phyloP scores from a whole-genome alignment of 2,888 invertebrate genomes.

The Coleophora flavipennella region DNA sequence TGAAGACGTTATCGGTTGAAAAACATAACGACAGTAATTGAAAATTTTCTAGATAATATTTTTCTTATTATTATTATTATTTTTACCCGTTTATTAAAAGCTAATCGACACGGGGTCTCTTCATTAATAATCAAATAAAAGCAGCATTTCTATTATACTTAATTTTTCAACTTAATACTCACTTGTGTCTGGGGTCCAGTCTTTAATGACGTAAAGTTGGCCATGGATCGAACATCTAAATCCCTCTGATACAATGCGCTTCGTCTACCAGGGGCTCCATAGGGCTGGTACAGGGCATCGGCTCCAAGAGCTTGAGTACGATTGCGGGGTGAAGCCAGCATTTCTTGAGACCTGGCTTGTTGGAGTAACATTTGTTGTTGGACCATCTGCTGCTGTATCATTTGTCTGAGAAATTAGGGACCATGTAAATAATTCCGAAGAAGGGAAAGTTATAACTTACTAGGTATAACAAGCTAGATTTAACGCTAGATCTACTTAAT shows the following conservation, averaged over 20 bases:
- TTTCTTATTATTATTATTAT: too few species aligned
- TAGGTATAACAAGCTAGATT: not conserved
- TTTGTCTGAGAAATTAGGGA: constrained; percentile 34
- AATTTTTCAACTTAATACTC: not conserved
- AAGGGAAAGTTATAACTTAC: not conserved
- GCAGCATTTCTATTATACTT: too few species aligned
- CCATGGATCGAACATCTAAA: constrained; percentile 56
- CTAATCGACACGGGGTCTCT: too few species aligned
- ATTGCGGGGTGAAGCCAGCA: constrained; percentile 53
- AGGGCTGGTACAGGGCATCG: constrained; percentile 64
- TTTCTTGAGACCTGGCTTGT: constrained; percentile 72
- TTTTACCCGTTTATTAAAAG: too few species aligned
- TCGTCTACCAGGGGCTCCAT: constrained; percentile 56
- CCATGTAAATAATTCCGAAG: not conserved
- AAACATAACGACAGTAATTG: too few species aligned
- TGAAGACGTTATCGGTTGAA: too few species aligned
- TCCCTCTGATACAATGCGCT: constrained; percentile 62
- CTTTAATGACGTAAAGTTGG: constrained; percentile 61
- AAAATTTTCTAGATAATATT: too few species aligned
- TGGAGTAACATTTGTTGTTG: constrained; percentile 67
- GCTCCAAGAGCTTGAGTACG: constrained; percentile 54
- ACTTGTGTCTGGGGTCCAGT: constrained; percentile 55
- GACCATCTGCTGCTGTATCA: constrained; percentile 62
- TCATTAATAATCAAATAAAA: too few species aligned
- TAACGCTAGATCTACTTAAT: too few species aligned